Conservation (phyloP, 2,888 invertebrate species). For the Polietes domitor region DNA sequence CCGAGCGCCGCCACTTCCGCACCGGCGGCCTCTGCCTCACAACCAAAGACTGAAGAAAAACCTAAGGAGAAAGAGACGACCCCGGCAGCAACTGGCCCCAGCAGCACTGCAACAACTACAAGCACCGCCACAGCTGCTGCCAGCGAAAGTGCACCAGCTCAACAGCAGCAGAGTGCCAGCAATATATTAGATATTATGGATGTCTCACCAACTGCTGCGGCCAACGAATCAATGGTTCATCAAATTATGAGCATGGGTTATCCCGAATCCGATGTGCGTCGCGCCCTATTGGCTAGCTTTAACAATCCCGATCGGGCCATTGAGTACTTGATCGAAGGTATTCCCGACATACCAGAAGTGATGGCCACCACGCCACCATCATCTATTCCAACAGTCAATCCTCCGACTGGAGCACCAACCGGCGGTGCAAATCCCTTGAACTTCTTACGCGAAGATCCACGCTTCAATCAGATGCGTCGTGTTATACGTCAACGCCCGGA, state of each 20-base stretch:
- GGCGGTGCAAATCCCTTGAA: constrained; percentile 55
- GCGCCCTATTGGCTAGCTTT: constrained; percentile 95
- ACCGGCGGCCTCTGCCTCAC: constrained; percentile 43
- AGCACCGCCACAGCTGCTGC: constrained; percentile 3
- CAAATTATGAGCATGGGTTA: constrained; percentile 90
- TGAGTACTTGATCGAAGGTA: constrained; percentile 95
- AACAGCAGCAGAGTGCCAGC: constrained; percentile 23
- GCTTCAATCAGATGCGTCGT: constrained; percentile 96
- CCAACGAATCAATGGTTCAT: constrained; percentile 71
- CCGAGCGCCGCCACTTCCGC: constrained; percentile 46
- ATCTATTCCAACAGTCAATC: constrained; percentile 37
- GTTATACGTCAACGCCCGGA: constrained; percentile 96
- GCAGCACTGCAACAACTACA: background rate
- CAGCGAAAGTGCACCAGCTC: constrained; percentile 6
- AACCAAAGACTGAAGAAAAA: constrained; percentile 63
- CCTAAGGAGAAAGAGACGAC: constrained; percentile 48
- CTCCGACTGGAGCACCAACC: constrained; percentile 6
- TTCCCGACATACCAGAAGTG: constrained; percentile 62
- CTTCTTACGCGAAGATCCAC: constrained; percentile 93
- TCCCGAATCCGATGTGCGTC: constrained; percentile 88
- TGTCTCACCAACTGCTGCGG: constrained; percentile 59
- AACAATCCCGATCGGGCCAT: constrained; percentile 99
- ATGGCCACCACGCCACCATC: constrained; percentile 29
- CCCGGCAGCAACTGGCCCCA: constrained; percentile 23
- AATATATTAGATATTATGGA: constrained; percentile 49